Conservation (phyloP, 2,113 vertebrate genomes). For the Neolamprologus tretocephalus region DNA sequence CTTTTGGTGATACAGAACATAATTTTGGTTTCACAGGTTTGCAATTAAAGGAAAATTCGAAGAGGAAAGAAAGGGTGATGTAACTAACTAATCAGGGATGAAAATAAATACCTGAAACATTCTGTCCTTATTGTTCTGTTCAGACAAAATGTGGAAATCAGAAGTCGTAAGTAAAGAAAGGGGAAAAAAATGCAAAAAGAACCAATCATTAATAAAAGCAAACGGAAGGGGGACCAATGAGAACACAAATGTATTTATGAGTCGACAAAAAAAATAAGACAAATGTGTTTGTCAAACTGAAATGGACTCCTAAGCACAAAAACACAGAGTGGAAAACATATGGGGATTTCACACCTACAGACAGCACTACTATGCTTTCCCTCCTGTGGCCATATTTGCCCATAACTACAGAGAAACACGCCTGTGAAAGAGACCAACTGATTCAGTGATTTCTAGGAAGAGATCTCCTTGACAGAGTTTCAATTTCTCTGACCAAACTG, state of each 20-base stretch:
- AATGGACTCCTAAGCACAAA: background rate
- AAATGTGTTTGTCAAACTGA: background rate
- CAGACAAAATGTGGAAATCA: conserved; percentile 62
- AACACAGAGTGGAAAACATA: background rate
- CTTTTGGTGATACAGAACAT: background rate
- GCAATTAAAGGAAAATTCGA: background rate
- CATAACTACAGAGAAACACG: background rate
- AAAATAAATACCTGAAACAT: conserved; percentile 83
- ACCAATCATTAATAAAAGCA: background rate
- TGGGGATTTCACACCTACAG: background rate
- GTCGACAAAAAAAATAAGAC: background rate
- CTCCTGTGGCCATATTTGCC: background rate
- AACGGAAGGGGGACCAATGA: background rate
- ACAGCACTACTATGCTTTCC: background rate
- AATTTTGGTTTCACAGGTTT: background rate
- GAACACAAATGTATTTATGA: background rate
- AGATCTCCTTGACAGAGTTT: background rate
- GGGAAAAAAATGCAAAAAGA: background rate
- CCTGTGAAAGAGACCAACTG: background rate
- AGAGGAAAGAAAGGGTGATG: background rate
- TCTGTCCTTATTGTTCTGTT: conserved; percentile 84
- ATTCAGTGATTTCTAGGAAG: background rate
- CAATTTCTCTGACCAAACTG: background rate
- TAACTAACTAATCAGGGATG: conserved; percentile 1
- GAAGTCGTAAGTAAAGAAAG: conserved; percentile 35